Percentiles rank a stretch among this genome's conserved stretches.
phyloP scores from a whole-genome alignment of 2,113 vertebrate species.

The Tiliqua scincoides region DNA sequence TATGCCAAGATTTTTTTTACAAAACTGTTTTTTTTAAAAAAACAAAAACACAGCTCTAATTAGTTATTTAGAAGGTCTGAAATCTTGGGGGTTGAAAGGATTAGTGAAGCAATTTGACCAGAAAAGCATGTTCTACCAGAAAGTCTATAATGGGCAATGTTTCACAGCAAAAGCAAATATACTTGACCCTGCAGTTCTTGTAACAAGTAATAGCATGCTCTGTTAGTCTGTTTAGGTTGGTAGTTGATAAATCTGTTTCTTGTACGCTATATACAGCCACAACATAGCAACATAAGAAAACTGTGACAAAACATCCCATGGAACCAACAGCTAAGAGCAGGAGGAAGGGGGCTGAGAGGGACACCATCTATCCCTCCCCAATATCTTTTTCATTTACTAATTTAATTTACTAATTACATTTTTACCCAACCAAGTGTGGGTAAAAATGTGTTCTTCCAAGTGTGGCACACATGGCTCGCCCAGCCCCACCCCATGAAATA shows the following conservation, averaged over 20 bases:
- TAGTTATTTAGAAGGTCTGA: conserved; percentile 58
- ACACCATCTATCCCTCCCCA: too few species aligned
- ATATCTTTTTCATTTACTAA: too few species aligned
- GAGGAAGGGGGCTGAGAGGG: too few species aligned
- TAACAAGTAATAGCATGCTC: conserved; percentile 17
- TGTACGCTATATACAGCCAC: background rate
- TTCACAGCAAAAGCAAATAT: background rate
- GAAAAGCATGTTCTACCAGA: background rate
- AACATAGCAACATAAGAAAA: background rate
- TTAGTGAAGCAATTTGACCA: conserved; percentile 44
- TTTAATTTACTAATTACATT: too few species aligned
- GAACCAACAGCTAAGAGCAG: too few species aligned
- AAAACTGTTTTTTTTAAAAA: conserved; percentile 63
- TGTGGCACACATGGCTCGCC: too few species aligned
- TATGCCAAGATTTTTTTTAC: conserved; percentile 71
- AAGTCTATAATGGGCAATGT: conserved; percentile 9
- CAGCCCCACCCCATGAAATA: too few species aligned
- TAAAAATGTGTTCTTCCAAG: too few species aligned
- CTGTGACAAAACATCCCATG: too few species aligned
- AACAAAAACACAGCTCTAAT: conserved; percentile 62
- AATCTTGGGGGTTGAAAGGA: conserved; percentile 60
- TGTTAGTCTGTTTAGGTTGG: conserved; percentile 15
- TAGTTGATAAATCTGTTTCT: conserved; percentile 12
- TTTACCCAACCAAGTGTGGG: too few species aligned
- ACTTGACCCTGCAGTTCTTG: conserved; percentile 21